Evolutionary conservation across 92 coral and sea anemone species (phyloP).

Genomic region (Porites evermanni): DNA sequence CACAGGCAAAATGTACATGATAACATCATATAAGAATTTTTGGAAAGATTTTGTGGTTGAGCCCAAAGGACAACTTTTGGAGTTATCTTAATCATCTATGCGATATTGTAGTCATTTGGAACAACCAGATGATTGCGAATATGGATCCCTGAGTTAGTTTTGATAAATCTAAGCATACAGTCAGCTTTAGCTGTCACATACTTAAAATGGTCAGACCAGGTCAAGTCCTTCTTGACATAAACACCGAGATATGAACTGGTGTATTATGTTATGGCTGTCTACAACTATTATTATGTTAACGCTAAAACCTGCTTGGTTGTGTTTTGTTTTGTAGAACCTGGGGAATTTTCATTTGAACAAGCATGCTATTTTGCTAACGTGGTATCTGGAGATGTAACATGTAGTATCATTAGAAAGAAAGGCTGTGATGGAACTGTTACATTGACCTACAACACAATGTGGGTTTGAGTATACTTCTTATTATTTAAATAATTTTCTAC

Average conservation of each 20-base stretch:
- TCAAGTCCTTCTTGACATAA: slow-evolving; percentile 25
- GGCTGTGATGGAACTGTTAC: slow-evolving; percentile 89
- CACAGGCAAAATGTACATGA: no score
- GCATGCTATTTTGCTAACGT: slow-evolving; percentile 87
- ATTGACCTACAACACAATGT: slow-evolving; percentile 78
- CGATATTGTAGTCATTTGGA: no score
- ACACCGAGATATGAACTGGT: slow-evolving; percentile 39
- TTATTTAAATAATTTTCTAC: no score
- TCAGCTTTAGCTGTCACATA: slow-evolving; percentile 43
- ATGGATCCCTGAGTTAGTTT: background rate
- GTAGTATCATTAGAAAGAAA: slow-evolving; percentile 69
- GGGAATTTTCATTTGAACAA: slow-evolving; percentile 84
- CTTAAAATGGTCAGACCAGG: slow-evolving; percentile 40
- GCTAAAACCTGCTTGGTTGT: background rate
- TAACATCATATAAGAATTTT: no score
- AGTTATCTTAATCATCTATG: no score
- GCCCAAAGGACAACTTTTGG: no score
- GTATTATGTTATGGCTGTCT: background rate
- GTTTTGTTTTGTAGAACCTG: slow-evolving; percentile 73
- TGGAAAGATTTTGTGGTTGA: no score
- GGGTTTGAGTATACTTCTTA: slow-evolving; percentile 18
- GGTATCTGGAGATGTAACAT: slow-evolving; percentile 74
- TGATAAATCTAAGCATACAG: slow-evolving; percentile 35
- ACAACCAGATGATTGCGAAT: no score
- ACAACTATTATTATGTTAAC: background rate